Base-by-base conservation (phyloP, 1,140 invertebrate species). In the Heliconius himera region DNA sequence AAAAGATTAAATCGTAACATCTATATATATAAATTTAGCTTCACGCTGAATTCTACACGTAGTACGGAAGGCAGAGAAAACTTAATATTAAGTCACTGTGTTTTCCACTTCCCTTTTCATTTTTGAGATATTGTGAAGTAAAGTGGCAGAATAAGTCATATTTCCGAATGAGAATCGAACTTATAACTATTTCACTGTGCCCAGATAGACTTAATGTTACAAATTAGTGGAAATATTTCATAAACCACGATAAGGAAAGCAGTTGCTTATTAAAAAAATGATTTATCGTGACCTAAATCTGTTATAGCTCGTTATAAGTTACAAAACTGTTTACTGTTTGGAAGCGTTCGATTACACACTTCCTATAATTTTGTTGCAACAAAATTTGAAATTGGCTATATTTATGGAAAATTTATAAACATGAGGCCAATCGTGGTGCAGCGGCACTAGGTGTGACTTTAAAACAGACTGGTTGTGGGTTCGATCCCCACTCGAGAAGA, bases 361-460 rank as follows among this genome's bases (percentile, higher is more conserved):
- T 56, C 54, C 54, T 56, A 56, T 22, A 56, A 56, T 56, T 51
- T 56, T 56, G 54, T 56, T 56, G 54, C 54, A 56, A 56, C n/a
- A 56, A 11, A 9, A 22, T 22, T 56, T 22, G n/a, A 56, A 56
- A 56, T 56, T 22, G 22, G 22, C 54, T 56, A 22, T 56, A n/a
- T 11, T n/a, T 56, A 56, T 56, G n/a, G 54, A n/a, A 56, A 22
- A 56, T 9, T n/a, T 56, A 56, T 56, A 11, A 41, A 26, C 26
- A 26, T 26, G 26, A 26, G 26, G 26, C 26, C n/a, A n/a, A n/a
- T n/a, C n/a, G n/a, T n/a, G n/a, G n/a, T n/a, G 26, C 26, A 26
- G 26, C 26, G 26, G 26, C 26, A 26, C 26, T 1, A 26, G 26
- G 26, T 26, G 26, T 26, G 26, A 26, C 26, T 26, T 1, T 26